Percentiles rank a stretch among this genome's conserved stretches.
Conservation (phyloP, 2,797 vertebrate genomes). For the Miichthys miiuy region DNA sequence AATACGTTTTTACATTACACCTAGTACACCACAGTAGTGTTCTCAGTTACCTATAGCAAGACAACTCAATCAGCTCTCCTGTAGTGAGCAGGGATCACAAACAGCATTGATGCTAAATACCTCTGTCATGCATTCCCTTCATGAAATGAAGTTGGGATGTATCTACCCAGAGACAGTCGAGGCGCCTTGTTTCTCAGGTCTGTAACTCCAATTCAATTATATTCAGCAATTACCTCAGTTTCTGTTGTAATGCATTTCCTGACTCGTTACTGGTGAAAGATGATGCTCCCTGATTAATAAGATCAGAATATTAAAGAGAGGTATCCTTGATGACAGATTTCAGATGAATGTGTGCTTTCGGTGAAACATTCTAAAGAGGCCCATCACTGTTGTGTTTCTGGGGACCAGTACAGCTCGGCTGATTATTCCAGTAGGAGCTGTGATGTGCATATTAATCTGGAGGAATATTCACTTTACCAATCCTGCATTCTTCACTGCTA, state of each 20-base stretch:
- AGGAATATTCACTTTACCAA: slow-evolving; percentile 61
- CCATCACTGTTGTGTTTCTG: slow-evolving; percentile 4
- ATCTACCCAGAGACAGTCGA: slow-evolving; percentile 10
- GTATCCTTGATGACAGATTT: slow-evolving; percentile 29
- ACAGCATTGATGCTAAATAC: not conserved
- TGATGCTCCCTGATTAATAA: slow-evolving; percentile 10
- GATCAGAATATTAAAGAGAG: slow-evolving; percentile 15
- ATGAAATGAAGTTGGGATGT: slow-evolving; percentile 2
- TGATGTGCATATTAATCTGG: slow-evolving; percentile 66
- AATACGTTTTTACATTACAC: slow-evolving; percentile 18
- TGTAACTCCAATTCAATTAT: not conserved
- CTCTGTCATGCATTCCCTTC: slow-evolving; percentile 8
- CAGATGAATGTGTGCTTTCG: slow-evolving; percentile 12
- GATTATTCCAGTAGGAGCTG: slow-evolving; percentile 54
- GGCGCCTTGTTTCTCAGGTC: slow-evolving; percentile 1
- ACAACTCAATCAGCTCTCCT: not conserved
- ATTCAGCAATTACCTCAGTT: slow-evolving; percentile 3
- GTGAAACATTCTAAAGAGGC: not conserved
- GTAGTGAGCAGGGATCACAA: not conserved
- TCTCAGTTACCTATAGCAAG: slow-evolving; percentile 1
- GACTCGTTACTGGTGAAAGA: not conserved
- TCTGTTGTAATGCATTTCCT: slow-evolving; percentile 15
- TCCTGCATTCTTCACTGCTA: slow-evolving; percentile 64
- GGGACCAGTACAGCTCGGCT: slow-evolving; percentile 25
- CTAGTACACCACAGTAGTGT: not conserved